Evolutionary conservation across 2,797 vertebrate species (phyloP), one percentile per base, ranked within the genome.

Genomic region (Melanogrammus aeglefinus): DNA sequence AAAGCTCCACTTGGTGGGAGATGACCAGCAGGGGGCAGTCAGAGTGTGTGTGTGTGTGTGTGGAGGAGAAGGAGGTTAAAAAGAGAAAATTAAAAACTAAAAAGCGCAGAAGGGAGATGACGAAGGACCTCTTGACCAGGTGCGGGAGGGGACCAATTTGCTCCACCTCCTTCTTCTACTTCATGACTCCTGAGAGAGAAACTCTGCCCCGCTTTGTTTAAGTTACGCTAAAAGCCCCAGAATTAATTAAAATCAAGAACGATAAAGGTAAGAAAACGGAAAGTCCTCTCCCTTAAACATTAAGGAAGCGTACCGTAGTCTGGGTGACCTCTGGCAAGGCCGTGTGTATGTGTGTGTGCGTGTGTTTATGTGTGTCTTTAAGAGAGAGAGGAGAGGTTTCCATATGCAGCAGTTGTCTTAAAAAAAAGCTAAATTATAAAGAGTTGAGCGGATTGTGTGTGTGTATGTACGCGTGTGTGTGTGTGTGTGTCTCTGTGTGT

Each of bases 231-330:
- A 29, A 71, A 71, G 2, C 29, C 39, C 41, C 93, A 93, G 75
- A 83, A 75, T 75, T 75, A 69, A 31, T 8, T 78, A 90, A 77
- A 90, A 92, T 94, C 84, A 93, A 88, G 80, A 9, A 82, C 80
- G 80, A 77, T 74, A 63, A 82, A 80, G 72, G 74, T 84, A 79
- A 91, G 77, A 91, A 92, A 95, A 95, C 13, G 6, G 41, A 6
- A 29, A 51, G 41, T 63, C 57, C 47, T 92, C 93, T 94, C 94
- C 96, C 96, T 97, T 97, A 98, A 97, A 96, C 96, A 96, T 97
- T 96, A 96, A 97, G 96, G 96, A 96, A 94, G 93, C 94, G 95
- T 95, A 95, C 94, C 94, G 88, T 92, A 82, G 80, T 18, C 87
- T 35, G n/a, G 84, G 86, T 77, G 84, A 44, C 41, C 47, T 80